Conservation (phyloP, 1,140 invertebrate genomes). For the Drosophila pectinifera region DNA sequence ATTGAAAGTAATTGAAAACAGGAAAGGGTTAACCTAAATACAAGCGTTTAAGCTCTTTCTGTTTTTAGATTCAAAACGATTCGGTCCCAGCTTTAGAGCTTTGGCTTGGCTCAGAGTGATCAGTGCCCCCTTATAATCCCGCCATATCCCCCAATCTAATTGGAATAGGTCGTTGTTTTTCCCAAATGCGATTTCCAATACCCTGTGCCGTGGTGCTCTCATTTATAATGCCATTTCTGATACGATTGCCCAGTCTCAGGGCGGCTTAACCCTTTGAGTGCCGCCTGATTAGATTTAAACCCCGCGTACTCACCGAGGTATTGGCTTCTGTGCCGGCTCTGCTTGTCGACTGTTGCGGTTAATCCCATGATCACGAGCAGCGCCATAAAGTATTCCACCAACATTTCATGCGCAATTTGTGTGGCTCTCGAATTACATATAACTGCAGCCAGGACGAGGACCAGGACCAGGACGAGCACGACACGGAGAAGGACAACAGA, state of each 20-base stretch:
- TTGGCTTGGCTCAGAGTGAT: neutral
- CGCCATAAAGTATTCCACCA: slow-evolving; percentile 84
- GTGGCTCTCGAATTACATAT: slow-evolving; percentile 72
- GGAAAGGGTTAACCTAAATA: neutral
- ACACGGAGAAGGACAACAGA: slow-evolving; percentile 47
- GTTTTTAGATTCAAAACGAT: neutral
- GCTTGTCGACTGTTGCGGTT: slow-evolving; percentile 82
- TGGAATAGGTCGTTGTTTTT: slow-evolving; percentile 11
- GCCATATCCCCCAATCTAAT: slow-evolving; percentile 31
- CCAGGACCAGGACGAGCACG: slow-evolving; percentile 13
- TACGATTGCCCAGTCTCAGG: slow-evolving; percentile 16
- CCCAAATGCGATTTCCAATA: slow-evolving; percentile 12
- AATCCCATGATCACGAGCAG: slow-evolving; percentile 84
- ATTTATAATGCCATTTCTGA: slow-evolving; percentile 36
- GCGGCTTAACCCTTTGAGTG: slow-evolving; percentile 35
- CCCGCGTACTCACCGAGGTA: slow-evolving; percentile 72
- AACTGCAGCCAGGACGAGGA: slow-evolving; percentile 62
- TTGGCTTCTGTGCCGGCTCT: slow-evolving; percentile 55
- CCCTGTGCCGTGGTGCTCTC: neutral
- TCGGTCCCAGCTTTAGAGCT: neutral
- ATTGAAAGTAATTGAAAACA: neutral
- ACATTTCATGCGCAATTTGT: slow-evolving; percentile 85
- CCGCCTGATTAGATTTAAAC: slow-evolving; percentile 53
- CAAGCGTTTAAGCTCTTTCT: neutral
- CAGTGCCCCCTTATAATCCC: slow-evolving; percentile 21